Percentiles rank a stretch among this genome's conserved stretches.
phyloP scores from a whole-genome alignment of 2,113 vertebrate species.

The Anarhynchus alexandrinus region DNA sequence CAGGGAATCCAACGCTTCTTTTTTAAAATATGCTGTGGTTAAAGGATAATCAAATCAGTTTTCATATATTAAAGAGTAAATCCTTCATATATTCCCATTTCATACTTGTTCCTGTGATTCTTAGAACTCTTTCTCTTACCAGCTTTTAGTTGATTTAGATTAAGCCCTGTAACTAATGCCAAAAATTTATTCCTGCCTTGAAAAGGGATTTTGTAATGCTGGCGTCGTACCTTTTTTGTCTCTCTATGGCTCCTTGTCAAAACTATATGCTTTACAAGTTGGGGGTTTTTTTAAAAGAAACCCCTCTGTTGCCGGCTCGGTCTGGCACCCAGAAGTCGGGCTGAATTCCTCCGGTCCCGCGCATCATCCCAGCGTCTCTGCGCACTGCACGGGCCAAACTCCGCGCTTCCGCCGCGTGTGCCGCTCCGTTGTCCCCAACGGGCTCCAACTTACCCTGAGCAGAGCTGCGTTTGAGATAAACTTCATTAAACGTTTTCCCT shows the following conservation, averaged over 20 bases:
- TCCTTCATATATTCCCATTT: background rate
- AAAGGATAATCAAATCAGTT: background rate
- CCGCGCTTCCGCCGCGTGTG: rapidly evolving
- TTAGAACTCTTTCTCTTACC: background rate
- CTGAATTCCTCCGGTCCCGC: background rate
- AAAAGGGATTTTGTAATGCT: background rate
- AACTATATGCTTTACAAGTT: background rate
- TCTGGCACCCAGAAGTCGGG: background rate
- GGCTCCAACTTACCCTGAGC: background rate
- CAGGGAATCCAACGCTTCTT: background rate
- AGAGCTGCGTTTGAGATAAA: background rate
- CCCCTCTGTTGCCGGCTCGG: background rate
- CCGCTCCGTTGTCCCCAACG: background rate
- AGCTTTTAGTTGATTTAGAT: constrained; percentile 2
- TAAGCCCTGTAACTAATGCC: constrained; percentile 14
- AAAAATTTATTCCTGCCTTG: constrained; percentile 3
- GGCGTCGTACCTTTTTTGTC: background rate
- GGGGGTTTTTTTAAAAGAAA: background rate
- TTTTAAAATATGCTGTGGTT: background rate
- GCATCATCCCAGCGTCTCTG: background rate
- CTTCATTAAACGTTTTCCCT: background rate
- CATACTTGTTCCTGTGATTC: constrained; percentile 5
- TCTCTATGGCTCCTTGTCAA: background rate
- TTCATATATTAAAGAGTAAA: background rate
- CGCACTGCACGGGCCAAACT: rapidly evolving